phyloP scores from a whole-genome alignment of 2,113 vertebrate species.

The Odontophorus gujanensis region DNA sequence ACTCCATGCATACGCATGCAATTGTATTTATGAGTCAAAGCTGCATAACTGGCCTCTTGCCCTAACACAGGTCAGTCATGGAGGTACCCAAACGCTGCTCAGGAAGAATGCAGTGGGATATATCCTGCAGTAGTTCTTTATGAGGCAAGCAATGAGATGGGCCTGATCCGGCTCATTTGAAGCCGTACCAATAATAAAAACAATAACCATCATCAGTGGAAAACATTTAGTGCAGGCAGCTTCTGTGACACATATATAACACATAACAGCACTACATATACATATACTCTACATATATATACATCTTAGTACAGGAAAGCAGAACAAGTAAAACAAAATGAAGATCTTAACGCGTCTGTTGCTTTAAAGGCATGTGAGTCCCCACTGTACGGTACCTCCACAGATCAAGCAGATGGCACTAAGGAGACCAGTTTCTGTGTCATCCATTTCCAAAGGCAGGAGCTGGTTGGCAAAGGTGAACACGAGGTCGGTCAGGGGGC shows the following conservation, averaged over 20 bases:
- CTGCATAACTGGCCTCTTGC: background rate
- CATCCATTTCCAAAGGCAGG: slow-evolving; percentile 95
- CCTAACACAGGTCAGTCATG: background rate
- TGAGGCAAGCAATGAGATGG: background rate
- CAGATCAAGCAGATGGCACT: slow-evolving; percentile 97
- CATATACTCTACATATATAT: too few relatives aligned
- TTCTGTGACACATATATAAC: background rate
- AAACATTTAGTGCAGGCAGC: background rate
- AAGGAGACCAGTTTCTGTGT: slow-evolving; percentile 94
- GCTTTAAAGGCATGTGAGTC: background rate
- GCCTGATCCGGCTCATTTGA: background rate
- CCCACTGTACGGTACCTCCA: slow-evolving; percentile 82
- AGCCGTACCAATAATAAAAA: background rate
- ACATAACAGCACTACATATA: background rate
- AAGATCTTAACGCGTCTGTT: background rate
- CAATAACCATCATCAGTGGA: background rate
- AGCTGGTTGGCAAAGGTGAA: slow-evolving; percentile 96
- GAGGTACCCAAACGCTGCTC: background rate
- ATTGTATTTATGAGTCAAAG: background rate
- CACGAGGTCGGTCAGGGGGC: slow-evolving; percentile 92
- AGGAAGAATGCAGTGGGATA: background rate
- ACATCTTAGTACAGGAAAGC: background rate
- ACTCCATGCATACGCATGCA: too few relatives aligned
- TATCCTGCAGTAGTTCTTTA: background rate
- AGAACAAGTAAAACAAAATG: background rate